Evolutionary conservation across 2,113 vertebrate species (phyloP), one percentile per base, ranked within the genome.

Genomic region (Lepus americanus): DNA sequence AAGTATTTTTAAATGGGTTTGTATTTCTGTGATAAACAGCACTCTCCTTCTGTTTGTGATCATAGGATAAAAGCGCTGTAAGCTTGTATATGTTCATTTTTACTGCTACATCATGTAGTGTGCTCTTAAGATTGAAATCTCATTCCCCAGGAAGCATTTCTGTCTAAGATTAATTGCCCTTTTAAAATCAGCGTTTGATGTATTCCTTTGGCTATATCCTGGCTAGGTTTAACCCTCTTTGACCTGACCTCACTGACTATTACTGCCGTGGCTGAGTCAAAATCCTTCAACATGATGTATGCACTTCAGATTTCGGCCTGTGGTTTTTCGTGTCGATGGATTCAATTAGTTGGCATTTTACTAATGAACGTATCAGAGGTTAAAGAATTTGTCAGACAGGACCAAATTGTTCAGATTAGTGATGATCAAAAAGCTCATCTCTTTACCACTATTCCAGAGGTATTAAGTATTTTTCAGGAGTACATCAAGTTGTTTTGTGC

Each of bases 121-220:
- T 98, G 97, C 98, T 98, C 98, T 98, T 98, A 98, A 98, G 98
- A 98, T 98, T 98, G 97, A 98, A 97, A 98, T 98, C 98, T 98
- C 98, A 94, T 98, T 98, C 98, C 97, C 97, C 98, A 98, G 98
- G 98, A 99, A 98, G 97, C 98, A 98, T 98, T 98, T 98, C 98
- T 98, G 97, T 97, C 96, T 96, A 98, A 99, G 98, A 99, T 98
- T 98, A 98, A 99, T 99, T 98, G 97, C 98, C 98, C 98, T 99
- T 99, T 98, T 98, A 98, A 98, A 98, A 98, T 98, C 97, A 97
- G 96, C 96, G 98, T 98, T 98, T 98, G 98, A 98, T 98, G 98
- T 98, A 98, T 98, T 98, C 96, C 97, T 98, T 96, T 98, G 98
- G 98, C 98, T 98, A 97, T 98, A 98, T 98, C 98, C 98, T 98